These are phyloP conservation scores for Megaustenia siamemsis DNA, from an alignment of 2,888 invertebrate species.

Conservation along the genomic window DNA sequence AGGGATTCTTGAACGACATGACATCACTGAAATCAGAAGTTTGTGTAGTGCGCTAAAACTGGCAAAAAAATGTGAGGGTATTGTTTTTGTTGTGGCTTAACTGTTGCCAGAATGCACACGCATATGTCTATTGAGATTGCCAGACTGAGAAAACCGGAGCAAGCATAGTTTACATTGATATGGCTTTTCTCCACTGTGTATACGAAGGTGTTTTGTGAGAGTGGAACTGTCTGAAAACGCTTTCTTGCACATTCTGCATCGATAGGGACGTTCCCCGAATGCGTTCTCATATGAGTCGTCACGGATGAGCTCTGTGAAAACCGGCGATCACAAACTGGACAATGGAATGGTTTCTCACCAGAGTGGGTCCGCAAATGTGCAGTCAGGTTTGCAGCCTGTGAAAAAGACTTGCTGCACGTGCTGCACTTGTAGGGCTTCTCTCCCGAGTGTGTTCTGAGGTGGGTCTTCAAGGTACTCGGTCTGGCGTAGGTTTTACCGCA, in stretches of 20 bases:
- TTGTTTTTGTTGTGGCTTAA: not conserved
- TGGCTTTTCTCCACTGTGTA: conserved; percentile 90
- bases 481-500: conserved; percentile 97
- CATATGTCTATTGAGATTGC: conserved; percentile 99
- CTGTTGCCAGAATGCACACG: conserved; percentile 87
- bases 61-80: too few relatives aligned
- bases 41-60: too few relatives aligned
- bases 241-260: conserved; percentile 97
- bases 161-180: conserved; percentile 98
- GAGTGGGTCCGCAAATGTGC: conserved; percentile 97
- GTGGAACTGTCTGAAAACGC: conserved; percentile 99
- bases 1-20: too few relatives aligned
- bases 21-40: too few relatives aligned
- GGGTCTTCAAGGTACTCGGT: conserved; percentile 97
- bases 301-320: conserved; percentile 97
- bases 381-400: conserved; percentile 98
- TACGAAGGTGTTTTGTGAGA: conserved; percentile 96
- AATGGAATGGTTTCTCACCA: conserved; percentile 98
- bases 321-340: conserved; percentile 96
- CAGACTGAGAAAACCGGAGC: conserved; percentile 97
- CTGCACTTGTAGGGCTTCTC: conserved; percentile 89
- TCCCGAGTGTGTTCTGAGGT: conserved; percentile 96
- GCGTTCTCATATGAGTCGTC: conserved; percentile 99
- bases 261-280: conserved; percentile 98
- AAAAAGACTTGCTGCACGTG: conserved; percentile 94